These are phyloP conservation scores for Spodoptera picta DNA, from an alignment of 2,888 invertebrate genomes.

Conservation along the genomic window DNA sequence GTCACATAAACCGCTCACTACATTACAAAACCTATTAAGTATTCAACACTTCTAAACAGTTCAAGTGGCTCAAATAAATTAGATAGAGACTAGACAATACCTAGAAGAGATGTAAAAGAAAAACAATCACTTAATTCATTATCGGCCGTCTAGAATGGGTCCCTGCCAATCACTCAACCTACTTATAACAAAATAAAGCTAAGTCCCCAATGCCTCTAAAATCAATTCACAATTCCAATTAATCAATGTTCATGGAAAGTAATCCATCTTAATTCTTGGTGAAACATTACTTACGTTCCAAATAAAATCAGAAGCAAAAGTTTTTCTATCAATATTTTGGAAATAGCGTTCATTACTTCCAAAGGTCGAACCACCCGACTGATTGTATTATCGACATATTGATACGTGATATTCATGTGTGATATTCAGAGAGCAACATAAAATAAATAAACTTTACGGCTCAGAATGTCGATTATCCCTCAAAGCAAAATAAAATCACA, in stretches of 20 bases:
- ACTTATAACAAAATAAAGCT: slow-evolving; percentile 26
- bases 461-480: slow-evolving; percentile 15
- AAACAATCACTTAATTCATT: slow-evolving; percentile 28
- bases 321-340: slow-evolving; percentile 22
- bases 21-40: slow-evolving; percentile 3
- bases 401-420: slow-evolving; percentile 5
- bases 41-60: slow-evolving; percentile 1
- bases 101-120: slow-evolving; percentile 13
- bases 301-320: slow-evolving; percentile 27
- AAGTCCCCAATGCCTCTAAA: slow-evolving; percentile 26
- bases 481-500: slow-evolving; percentile 33
- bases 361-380: not conserved
- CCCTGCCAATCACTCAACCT: not conserved
- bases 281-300: slow-evolving; percentile 31
- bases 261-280: slow-evolving; percentile 33
- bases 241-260: slow-evolving; percentile 46
- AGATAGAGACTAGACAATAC: not conserved
- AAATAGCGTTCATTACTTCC: slow-evolving; percentile 7
- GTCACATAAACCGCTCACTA: slow-evolving; percentile 13
- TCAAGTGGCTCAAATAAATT: slow-evolving; percentile 15
- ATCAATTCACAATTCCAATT: slow-evolving; percentile 40
- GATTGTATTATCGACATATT: slow-evolving; percentile 18
- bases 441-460: slow-evolving; percentile 39
- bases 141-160: slow-evolving; percentile 18
- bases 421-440: slow-evolving; percentile 10